Evolutionary conservation across 2,888 invertebrate species (phyloP), one percentile per base, ranked within the genome.

Genomic region (Aphelenchoides bicaudatus): DNA sequence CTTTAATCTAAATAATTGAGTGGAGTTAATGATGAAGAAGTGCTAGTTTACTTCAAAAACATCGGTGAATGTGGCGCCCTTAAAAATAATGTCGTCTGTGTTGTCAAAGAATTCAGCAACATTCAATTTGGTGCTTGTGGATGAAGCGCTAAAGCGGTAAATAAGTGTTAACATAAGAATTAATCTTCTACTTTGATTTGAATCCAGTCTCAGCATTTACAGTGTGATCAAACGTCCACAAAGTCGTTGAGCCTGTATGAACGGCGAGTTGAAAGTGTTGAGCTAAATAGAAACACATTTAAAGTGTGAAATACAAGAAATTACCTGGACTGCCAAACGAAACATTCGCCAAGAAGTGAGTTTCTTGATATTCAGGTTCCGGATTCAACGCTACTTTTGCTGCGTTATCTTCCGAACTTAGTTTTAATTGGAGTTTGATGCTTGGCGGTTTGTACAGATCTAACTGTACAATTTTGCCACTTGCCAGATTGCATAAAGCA

Each of bases 61-160:
- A 25, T 43, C 43, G 21, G 6, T 43, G 23, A 8, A 43, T 6
- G 43, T 43, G 10, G 10, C 8, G 16, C 43, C 43, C 23, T 43
- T 43, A 25, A 25, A 19, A 25, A 43, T 43, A 10, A 19, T 25
- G 16, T 10, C n/a, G 10, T 25, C 43, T 10, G 8, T 21, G n/a
- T 43, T 25, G 23, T 43, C 43, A 25, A 43, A 43, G 23, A 43
- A 43, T n/a, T 43, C 43, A 25, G 43, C 16, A 6, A 8, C 43
- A 8, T 43, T 8, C 23, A 43, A 25, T 25, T 21, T 25, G 8
- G 43, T 25, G 8, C 21, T 43, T 43, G 6, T 25, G 10, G 43
- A 43, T n/a, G 23, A 43, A 25, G 21, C 25, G 23, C 34, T 10
- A 34, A 34, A 10, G 34, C 10, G n/a, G 10, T 10, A 34, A 34